These are phyloP conservation scores for Galeruca laticollis DNA, from an alignment of 2,888 invertebrate genomes.

Conservation along the genomic window DNA sequence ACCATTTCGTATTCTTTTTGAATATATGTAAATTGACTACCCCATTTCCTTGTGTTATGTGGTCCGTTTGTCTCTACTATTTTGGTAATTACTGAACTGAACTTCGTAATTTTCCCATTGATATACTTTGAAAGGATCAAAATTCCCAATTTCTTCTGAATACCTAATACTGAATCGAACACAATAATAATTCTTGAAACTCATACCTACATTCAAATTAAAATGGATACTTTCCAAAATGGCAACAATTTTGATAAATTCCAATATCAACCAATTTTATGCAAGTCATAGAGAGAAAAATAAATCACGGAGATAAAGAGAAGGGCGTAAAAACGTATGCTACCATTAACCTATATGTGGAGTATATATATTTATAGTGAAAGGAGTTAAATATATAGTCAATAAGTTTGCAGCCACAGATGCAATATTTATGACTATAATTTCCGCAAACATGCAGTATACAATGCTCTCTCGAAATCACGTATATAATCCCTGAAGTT, in stretches of 20 bases:
- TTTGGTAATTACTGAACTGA: too few relatives aligned
- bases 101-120: too few relatives aligned
- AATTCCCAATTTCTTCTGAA: too few relatives aligned
- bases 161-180: too few relatives aligned
- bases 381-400: conserved; percentile 34
- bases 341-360: conserved; percentile 40
- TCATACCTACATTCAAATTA: too few relatives aligned
- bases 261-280: conserved; percentile 19
- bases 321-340: conserved; percentile 33
- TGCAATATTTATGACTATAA: conserved; percentile 48
- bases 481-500: conserved; percentile 5
- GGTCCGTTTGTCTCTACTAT: too few relatives aligned
- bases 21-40: too few relatives aligned
- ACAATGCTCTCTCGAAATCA: conserved; percentile 37
- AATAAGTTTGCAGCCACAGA: conserved; percentile 45
- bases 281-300: conserved; percentile 32
- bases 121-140: too few relatives aligned
- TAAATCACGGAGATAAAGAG: conserved; percentile 43
- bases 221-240: background rate
- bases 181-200: too few relatives aligned
- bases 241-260: background rate
- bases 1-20: too few relatives aligned
- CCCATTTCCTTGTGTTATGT: too few relatives aligned
- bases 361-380: conserved; percentile 28
- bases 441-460: conserved; percentile 45